phyloP scores from a whole-genome alignment of 2,113 vertebrate species.

The Plotosus lineatus region DNA sequence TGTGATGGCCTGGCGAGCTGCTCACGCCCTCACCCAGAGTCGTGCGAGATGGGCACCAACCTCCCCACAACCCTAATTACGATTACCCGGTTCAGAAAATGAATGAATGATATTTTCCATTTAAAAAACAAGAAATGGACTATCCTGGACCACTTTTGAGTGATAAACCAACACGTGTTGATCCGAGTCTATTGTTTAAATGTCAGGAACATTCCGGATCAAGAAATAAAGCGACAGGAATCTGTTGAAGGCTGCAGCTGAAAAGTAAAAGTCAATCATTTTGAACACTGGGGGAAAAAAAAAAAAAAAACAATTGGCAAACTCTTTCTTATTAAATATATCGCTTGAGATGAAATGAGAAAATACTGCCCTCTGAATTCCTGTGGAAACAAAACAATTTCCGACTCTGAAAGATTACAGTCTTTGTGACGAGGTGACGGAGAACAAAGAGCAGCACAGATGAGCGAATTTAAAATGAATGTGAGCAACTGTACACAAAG shows the following conservation, averaged over 20 bases:
- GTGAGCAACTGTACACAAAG: neutral
- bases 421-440: neutral
- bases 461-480: neutral
- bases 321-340: neutral
- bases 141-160: too few relatives aligned
- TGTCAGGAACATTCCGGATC: neutral
- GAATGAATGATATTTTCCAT: too few relatives aligned
- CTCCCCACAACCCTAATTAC: too few relatives aligned
- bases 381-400: neutral
- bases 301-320: neutral
- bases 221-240: neutral
- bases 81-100: too few relatives aligned
- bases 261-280: neutral
- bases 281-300: neutral
- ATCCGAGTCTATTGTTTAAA: neutral
- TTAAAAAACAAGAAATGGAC: too few relatives aligned
- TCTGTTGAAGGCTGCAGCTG: neutral
- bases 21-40: too few relatives aligned
- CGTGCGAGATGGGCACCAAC: too few relatives aligned
- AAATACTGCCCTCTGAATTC: neutral
- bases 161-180: too few relatives aligned
- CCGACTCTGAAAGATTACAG: neutral
- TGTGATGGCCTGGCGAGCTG: too few relatives aligned
- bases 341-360: neutral
- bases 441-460: constrained; percentile 8